phyloP scores from a whole-genome alignment of 2,888 invertebrate species.

The Sphaeridia pumilis region DNA sequence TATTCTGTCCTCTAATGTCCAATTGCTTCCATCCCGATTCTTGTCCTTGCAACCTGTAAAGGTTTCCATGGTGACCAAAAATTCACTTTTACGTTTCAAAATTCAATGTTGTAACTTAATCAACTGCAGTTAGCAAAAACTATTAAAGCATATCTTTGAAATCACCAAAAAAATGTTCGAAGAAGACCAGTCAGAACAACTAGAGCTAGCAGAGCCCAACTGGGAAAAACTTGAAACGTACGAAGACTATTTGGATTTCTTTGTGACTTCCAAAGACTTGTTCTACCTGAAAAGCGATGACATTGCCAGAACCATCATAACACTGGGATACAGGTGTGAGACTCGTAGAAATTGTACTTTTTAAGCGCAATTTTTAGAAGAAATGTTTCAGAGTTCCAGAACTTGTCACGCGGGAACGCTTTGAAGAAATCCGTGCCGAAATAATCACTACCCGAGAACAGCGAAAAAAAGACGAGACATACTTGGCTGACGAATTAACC shows the following conservation, averaged over 20 bases:
- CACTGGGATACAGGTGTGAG: slow-evolving; percentile 20
- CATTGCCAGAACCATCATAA: slow-evolving; percentile 17
- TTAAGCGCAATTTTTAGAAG: not conserved
- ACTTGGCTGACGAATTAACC: slow-evolving; percentile 13
- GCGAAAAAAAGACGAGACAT: slow-evolving; percentile 17
- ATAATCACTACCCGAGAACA: slow-evolving; percentile 11
- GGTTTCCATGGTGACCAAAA: not conserved
- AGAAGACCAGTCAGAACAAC: not conserved
- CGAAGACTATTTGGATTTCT: slow-evolving; percentile 23
- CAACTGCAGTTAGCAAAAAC: too few relatives aligned
- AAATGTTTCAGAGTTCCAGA: slow-evolving; percentile 19
- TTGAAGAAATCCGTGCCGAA: slow-evolving; percentile 7
- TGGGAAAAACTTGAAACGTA: slow-evolving; percentile 18
- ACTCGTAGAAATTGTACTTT: not conserved
- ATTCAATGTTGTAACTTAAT: too few relatives aligned
- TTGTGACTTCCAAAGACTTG: slow-evolving; percentile 20
- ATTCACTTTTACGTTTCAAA: too few relatives aligned
- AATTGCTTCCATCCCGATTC: not conserved
- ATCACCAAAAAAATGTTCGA: slow-evolving; percentile 1
- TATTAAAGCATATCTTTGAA: too few relatives aligned
- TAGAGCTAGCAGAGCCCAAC: slow-evolving; percentile 13
- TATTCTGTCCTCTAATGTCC: not conserved
- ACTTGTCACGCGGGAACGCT: slow-evolving; percentile 13
- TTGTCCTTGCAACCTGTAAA: not conserved
- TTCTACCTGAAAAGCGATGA: slow-evolving; percentile 25